These are phyloP conservation scores for Beris morrisii DNA, from an alignment of 2,888 invertebrate genomes.

Conservation along the genomic window DNA sequence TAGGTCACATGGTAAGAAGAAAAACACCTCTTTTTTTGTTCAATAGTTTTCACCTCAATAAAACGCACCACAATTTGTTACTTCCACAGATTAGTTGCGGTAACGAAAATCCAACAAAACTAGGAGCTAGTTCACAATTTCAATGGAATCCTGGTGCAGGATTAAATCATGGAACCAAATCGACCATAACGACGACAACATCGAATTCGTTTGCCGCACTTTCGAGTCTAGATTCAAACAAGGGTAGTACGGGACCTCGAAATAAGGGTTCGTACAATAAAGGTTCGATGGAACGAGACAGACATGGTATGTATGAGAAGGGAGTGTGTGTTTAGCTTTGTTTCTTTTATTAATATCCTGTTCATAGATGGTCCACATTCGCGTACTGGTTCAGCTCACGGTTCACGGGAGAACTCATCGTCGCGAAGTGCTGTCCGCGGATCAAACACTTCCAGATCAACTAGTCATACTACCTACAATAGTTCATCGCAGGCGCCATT, in stretches of 20 bases:
- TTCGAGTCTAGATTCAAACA: conserved; percentile 43
- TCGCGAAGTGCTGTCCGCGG: conserved; percentile 44
- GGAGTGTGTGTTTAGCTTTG: neutral
- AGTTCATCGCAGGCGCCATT: conserved; percentile 4
- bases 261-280: conserved; percentile 53
- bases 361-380: conserved; percentile 58
- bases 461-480: conserved; percentile 18
- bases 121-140: conserved; percentile 50
- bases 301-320: conserved; percentile 45
- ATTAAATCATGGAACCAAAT: neutral
- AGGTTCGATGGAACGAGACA: conserved; percentile 52
- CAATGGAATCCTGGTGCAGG: conserved; percentile 45
- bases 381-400: conserved; percentile 63
- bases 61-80: no score
- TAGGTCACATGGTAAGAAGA: conserved; percentile 49
- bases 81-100: conserved; percentile 45
- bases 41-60: no score
- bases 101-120: conserved; percentile 48
- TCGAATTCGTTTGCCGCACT: conserved; percentile 52
- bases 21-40: no score
- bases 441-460: conserved; percentile 41
- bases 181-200: conserved; percentile 35
- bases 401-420: conserved; percentile 56
- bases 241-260: conserved; percentile 47
- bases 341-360: neutral